These are phyloP conservation scores for Acanthurus tractus DNA, from an alignment of 2,797 vertebrate species.

Conservation along the genomic window DNA sequence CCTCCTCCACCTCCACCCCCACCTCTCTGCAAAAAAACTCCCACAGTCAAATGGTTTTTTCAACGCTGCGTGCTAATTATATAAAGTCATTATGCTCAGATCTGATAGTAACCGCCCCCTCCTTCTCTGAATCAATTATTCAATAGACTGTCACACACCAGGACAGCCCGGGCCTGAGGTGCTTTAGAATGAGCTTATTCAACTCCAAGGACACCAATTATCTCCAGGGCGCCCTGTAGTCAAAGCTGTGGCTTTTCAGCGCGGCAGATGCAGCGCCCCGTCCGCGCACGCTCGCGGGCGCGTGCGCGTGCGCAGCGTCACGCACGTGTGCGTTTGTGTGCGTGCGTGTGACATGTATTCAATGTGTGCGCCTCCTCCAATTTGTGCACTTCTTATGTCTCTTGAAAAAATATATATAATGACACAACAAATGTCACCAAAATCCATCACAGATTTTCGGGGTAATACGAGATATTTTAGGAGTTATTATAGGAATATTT, in stretches of 20 bases:
- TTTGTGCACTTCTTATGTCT: too few relatives aligned
- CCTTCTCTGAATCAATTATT: slow-evolving; percentile 97
- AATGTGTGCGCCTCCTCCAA: too few relatives aligned
- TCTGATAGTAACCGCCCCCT: slow-evolving; percentile 93
- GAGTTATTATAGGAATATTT: background rate
- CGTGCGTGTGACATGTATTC: background rate
- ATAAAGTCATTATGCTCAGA: slow-evolving; percentile 98
- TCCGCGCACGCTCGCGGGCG: background rate
- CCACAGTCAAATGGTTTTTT: slow-evolving; percentile 73
- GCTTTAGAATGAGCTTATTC: slow-evolving; percentile 82
- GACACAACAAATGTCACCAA: background rate
- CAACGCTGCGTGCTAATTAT: slow-evolving; percentile 93
- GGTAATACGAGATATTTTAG: background rate
- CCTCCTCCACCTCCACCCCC: slow-evolving; percentile 64
- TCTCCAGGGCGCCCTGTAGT: slow-evolving; percentile 72
- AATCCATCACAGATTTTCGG: background rate
- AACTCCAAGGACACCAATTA: slow-evolving; percentile 84
- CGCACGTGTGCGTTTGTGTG: background rate
- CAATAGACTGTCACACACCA: slow-evolving; percentile 91
- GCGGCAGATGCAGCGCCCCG: slow-evolving; percentile 50
- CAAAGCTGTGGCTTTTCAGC: slow-evolving; percentile 52
- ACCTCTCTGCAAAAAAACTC: slow-evolving; percentile 43
- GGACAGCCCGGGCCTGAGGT: slow-evolving; percentile 85
- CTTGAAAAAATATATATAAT: background rate
- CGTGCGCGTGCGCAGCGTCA: background rate